Evolutionary conservation across 2,888 invertebrate genomes (phyloP), one percentile per base, ranked within the genome.

Genomic region (Dorcus hopei): DNA sequence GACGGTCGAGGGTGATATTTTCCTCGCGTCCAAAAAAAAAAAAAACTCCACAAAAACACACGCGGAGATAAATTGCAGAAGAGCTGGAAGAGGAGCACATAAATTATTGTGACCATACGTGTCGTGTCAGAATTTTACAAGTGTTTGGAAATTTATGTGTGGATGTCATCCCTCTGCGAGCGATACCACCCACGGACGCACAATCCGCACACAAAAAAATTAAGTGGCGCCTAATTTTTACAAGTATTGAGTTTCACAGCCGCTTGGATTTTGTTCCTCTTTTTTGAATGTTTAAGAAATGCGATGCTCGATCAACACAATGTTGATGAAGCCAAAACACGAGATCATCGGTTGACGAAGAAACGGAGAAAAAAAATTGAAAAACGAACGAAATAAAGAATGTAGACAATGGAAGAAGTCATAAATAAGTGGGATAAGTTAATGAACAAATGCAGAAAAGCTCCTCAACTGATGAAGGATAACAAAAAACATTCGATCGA

Each of bases 161-260:
- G 50, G 59, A 49, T 59, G 59, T 59, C 59, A 59, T 59, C 59
- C 59, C 57, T 49, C 45, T 54, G 43, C 54, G 39, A 51, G 38
- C 51, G 51, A 40, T 52, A 16, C 57, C 57, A 51, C 52, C 51
- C 52, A 41, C 9, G 39, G 26, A 57, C 50, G 16, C 45, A 51
- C 38, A 43, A 57, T 52, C 52, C 51, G 51, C 47, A 52, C 40
- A 48, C 47, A 57, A 45, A 16, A 19, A 14, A 51, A 39, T 52
- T 33, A 39, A 51, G 56, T 57, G 57, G 57, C 57, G 57, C 57
- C 57, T 45, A 50, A 50, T 23, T 19, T 33, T 19, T 48, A 26
- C 42, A 51, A 14, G 45, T 45, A 45, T 45, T 23, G 45, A 45
- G 7, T 45, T 45, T 16, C 45, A 19, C 19, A 45, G 3, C 23